Evolutionary conservation across 2,797 vertebrate species (phyloP), one percentile per base, ranked within the genome.

Genomic region (Melanotaenia pygmaea): DNA sequence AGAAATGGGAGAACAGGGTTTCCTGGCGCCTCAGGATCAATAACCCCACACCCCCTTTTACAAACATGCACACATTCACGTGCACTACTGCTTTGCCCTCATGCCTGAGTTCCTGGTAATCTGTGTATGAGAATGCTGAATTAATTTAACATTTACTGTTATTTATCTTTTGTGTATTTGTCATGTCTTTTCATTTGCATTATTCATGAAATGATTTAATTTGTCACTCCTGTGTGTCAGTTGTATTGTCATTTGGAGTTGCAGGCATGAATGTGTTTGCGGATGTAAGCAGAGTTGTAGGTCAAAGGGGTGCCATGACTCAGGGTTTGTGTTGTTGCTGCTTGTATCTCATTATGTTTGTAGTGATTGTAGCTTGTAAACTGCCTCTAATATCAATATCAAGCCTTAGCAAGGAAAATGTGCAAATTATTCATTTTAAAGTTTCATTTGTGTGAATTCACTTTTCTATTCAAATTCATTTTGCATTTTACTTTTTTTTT

Each of bases 1-100:
- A 70, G 83, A 87, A 90, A 86, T 74, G 57, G 76, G 77, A 87
- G 83, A 80, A 67, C 79, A 72, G 76, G 69, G 80, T 86, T 86
- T 87, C 83, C 84, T 86, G 83, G 83, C 54, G 60, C 83, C 80
- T 79, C 2, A 64, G 68, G 82, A 88, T 86, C 87, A 82, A 89
- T 80, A 87, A 68, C 62, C 60, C 45, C 64, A 54, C 51, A 54
- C n/a, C 53, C 38, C 7, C 2, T 43, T 57, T 24, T 30, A 37
- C 28, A 40, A 67, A 24, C 34, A 11, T 45, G 43, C 51, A 54
- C n/a, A 12, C 51, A 26, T 4, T 3, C 22, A 14, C 47, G 64
- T 24, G 64, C 1, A 35, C 5, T 35, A 14, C 34, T 63, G 26
- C 45, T 51, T 62, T 59, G 32, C 18, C 35, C 26, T 64, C 34